phyloP scores from a whole-genome alignment of 2,888 invertebrate species.

The Endotricha flammealis region DNA sequence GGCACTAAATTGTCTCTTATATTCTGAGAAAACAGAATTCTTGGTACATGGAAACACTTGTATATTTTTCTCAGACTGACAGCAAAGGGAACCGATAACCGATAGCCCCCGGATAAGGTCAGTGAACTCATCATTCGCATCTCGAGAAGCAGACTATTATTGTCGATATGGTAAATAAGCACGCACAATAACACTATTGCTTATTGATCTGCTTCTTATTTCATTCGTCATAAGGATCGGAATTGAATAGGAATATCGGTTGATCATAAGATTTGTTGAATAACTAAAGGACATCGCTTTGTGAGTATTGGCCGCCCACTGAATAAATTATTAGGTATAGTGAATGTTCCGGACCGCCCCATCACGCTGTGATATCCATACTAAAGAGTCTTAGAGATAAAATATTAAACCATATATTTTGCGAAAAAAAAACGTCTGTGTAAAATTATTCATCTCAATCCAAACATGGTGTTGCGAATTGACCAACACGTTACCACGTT shows the following conservation, averaged over 20 bases:
- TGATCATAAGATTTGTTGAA: slow-evolving; percentile 4
- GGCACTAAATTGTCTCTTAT: no score
- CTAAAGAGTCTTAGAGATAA: neutral
- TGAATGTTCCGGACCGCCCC: slow-evolving; percentile 13
- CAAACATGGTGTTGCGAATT: no score
- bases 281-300: slow-evolving; percentile 5
- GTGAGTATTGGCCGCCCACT: slow-evolving; percentile 11
- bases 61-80: neutral
- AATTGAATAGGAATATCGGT: neutral
- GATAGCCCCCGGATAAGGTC: slow-evolving; percentile 20
- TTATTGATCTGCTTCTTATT: slow-evolving; percentile 1
- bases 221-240: slow-evolving; percentile 2
- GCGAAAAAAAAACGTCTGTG: no score
- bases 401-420: no score
- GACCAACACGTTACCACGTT: no score
- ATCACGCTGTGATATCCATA: neutral
- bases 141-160: slow-evolving; percentile 18
- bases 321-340: slow-evolving; percentile 17
- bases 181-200: slow-evolving; percentile 11
- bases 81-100: slow-evolving; percentile 19
- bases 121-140: slow-evolving; percentile 24
- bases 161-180: slow-evolving; percentile 23
- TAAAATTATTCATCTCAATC: no score
- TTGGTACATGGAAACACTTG: neutral
- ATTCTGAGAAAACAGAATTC: neutral